A percentile compares a stretch with the other conserved stretches of the same genome.
Conservation (phyloP, 2,888 invertebrate species). For the Chloromyia formosa region DNA sequence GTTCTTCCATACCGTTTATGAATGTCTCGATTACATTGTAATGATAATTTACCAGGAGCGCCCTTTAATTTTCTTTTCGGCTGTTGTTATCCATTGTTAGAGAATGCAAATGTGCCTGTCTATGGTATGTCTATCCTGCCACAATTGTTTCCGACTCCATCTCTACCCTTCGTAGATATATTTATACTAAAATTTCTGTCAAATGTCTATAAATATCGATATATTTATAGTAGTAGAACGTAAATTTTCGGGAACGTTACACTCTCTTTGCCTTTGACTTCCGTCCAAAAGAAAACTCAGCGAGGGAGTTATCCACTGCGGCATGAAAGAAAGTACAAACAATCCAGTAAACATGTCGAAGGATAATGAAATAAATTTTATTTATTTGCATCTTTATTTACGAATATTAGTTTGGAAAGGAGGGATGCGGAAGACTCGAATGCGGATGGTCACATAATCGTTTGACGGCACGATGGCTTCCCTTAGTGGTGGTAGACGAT, state of each 20-base stretch:
- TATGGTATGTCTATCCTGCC: neutral
- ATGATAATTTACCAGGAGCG: neutral
- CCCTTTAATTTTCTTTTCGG: neutral
- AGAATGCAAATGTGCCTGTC: neutral
- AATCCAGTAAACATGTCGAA: neutral
- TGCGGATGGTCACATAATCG: neutral
- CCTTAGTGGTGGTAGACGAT: constrained; percentile 2
- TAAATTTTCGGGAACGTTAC: neutral
- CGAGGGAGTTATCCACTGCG: neutral
- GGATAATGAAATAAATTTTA: constrained; percentile 34
- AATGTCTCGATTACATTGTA: neutral
- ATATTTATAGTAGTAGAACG: neutral
- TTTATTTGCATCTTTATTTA: neutral
- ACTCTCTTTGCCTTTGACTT: neutral
- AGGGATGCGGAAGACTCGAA: neutral
- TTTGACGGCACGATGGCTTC: neutral
- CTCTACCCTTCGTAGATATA: neutral
- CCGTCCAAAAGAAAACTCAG: too few species aligned
- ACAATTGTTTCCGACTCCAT: too few species aligned
- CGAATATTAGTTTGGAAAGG: neutral
- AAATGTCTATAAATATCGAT: constrained; percentile 2
- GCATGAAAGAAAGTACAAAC: constrained; percentile 16
- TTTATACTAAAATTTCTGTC: neutral
- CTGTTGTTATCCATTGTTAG: neutral
- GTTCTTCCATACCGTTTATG: neutral